Base-by-base conservation (phyloP, 1,140 invertebrate species). In the Chrysoperla carnea region DNA sequence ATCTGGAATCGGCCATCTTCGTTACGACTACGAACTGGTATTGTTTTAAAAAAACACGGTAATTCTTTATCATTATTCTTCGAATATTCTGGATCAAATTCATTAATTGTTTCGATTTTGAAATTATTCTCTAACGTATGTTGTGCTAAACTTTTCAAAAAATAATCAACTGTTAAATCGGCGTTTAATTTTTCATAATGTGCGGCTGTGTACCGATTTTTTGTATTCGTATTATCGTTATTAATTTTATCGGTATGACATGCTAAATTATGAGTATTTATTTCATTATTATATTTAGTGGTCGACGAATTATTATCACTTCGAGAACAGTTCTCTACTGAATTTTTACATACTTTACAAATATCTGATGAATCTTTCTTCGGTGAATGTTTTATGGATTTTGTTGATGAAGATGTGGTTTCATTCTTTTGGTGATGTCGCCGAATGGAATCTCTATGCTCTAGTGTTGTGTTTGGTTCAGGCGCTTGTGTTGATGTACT, bases 1-100 rank as follows among this genome's bases (percentile, higher is more conserved):
- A 69, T 68, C 49, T 66, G 59, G 52, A 70, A 70, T 29, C 64
- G 54, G 0, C 68, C 68, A 48, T 70, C 68, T 50, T 68, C 65
- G 4, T 33, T 33, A 11, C n/a, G 31, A 38, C 59, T 59, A 4
- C 55, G 56, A 36, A 51, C 55, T 29, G 52, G 55, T 2, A 57
- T 54, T 36, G 53, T 51, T 41, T 59, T 59, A 11, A 59, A 47
- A 17, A 51, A 46, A 33, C 31, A 33, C 6, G 31, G 31, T 6
- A 33, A 11, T 9, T 55, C 55, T 42, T 29, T 48, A 8, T 52
- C 51, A 5, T 38, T 33, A 6, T 12, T 33, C 6, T 33, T 33
- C 6, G 31, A 33, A 33, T 33, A 33, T 35, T 50, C 44, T 41
- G 50, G 47, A 11, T 55, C 55, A n/a, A 41, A 41, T 12, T 55